Conservation (phyloP, 2,797 vertebrate genomes). For the Hemitrygon akajei region DNA sequence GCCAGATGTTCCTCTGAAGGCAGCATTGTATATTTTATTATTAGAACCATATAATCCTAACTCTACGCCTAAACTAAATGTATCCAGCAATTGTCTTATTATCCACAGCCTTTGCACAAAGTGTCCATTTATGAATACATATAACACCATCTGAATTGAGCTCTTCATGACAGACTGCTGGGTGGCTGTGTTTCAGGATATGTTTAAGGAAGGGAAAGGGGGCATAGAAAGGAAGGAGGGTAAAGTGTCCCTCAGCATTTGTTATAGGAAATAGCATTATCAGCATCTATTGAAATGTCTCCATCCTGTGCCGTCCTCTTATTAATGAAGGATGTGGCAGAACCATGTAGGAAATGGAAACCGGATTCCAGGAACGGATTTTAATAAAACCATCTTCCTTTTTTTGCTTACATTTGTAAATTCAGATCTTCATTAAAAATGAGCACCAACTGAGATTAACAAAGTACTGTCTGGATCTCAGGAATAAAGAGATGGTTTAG, state of each 20-base stretch:
- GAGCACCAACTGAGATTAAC: background rate
- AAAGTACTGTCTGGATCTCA: background rate
- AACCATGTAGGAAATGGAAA: background rate
- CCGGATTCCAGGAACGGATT: background rate
- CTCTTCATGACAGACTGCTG: background rate
- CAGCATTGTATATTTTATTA: too few relatives aligned
- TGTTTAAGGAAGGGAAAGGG: background rate
- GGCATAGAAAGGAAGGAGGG: background rate
- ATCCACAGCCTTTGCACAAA: too few relatives aligned
- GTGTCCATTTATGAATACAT: too few relatives aligned
- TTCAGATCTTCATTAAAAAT: background rate
- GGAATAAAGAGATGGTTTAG: background rate
- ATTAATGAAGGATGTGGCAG: background rate
- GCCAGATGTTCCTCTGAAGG: too few relatives aligned
- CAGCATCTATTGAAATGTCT: background rate
- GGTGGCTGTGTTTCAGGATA: background rate
- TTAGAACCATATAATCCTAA: too few relatives aligned
- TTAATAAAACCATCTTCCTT: background rate
- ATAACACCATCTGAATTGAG: too few relatives aligned
- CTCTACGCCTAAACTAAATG: too few relatives aligned
- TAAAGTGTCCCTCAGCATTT: background rate
- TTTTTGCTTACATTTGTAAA: background rate
- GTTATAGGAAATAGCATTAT: background rate
- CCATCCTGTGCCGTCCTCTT: background rate
- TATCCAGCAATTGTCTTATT: too few relatives aligned